Evolutionary conservation across 2,888 invertebrate genomes (phyloP).

Genomic region (Empis livida): DNA sequence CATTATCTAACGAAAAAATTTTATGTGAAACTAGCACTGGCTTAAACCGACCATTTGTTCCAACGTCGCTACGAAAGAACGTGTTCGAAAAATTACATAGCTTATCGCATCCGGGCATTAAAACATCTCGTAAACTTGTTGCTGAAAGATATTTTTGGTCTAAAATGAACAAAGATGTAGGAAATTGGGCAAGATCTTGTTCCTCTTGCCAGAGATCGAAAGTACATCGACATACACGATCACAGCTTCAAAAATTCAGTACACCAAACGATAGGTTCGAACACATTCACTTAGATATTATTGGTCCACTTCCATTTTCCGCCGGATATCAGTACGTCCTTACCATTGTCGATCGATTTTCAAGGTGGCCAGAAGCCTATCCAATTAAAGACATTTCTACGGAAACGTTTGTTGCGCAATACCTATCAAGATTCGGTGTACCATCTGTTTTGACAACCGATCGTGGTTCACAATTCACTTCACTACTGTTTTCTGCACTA

Average conservation of each 20-base stretch:
- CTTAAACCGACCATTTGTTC: slow-evolving; percentile 1
- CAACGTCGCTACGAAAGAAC: neutral
- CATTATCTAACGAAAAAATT: neutral
- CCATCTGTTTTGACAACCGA: slow-evolving; percentile 1
- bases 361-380: slow-evolving; percentile 6
- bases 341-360: slow-evolving; percentile 5
- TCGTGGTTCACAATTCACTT: slow-evolving; percentile 4
- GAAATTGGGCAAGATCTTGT: slow-evolving; percentile 1
- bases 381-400: slow-evolving; percentile 3
- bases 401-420: slow-evolving; percentile 1
- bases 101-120: slow-evolving; percentile 1
- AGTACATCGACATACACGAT: slow-evolving; percentile 3
- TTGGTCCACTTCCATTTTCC: slow-evolving; percentile 21
- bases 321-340: slow-evolving; percentile 4
- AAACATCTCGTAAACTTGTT: slow-evolving; percentile 2
- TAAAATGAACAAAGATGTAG: neutral
- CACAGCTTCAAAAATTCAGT: neutral
- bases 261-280: slow-evolving; percentile 2
- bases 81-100: slow-evolving; percentile 3
- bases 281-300: slow-evolving; percentile 22
- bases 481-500: slow-evolving; percentile 1
- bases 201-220: slow-evolving; percentile 2
- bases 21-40: slow-evolving; percentile 3
- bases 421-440: slow-evolving; percentile 4
- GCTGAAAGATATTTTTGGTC: slow-evolving; percentile 2